A percentile compares a stretch with the other conserved stretches of the same genome.
phyloP scores from a whole-genome alignment of 2,888 invertebrate species.

The Tipula helvola region DNA sequence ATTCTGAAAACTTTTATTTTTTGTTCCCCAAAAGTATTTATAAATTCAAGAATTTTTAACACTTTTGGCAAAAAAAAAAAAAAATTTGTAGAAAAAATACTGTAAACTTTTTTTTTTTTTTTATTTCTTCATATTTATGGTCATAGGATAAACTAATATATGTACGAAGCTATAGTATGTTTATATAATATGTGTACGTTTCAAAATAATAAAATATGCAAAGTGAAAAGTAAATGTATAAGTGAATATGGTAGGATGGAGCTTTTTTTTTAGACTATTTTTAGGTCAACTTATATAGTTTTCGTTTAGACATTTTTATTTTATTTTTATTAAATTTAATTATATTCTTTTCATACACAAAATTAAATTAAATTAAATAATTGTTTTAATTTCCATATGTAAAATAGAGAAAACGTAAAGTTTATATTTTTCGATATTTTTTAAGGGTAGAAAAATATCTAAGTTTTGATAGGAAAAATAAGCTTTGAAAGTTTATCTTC shows the following conservation, averaged over 20 bases:
- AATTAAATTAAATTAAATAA: not conserved
- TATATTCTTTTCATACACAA: not conserved
- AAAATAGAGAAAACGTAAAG: not conserved
- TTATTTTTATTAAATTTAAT: not conserved
- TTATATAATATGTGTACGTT: not conserved
- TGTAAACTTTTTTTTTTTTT: not conserved
- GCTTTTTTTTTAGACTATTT: not conserved
- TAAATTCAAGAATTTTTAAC: conserved; percentile 4
- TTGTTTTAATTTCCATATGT: not conserved
- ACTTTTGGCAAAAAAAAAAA: not conserved
- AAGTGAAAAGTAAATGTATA: not conserved
- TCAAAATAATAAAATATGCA: not conserved
- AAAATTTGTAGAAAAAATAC: not conserved
- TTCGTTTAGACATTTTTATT: not conserved
- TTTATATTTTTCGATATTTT: not conserved
- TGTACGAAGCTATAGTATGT: not conserved
- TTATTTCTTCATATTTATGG: not conserved
- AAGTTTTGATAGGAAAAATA: not conserved
- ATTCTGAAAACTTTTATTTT: not conserved
- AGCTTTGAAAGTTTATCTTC: not conserved
- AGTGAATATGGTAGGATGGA: not conserved
- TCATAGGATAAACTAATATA: not conserved
- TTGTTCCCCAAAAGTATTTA: not conserved
- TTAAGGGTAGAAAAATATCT: not conserved
- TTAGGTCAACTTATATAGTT: not conserved